These are phyloP conservation scores for Neotoma lepida DNA, from an alignment of 2,113 vertebrate genomes.

Conservation along the genomic window DNA sequence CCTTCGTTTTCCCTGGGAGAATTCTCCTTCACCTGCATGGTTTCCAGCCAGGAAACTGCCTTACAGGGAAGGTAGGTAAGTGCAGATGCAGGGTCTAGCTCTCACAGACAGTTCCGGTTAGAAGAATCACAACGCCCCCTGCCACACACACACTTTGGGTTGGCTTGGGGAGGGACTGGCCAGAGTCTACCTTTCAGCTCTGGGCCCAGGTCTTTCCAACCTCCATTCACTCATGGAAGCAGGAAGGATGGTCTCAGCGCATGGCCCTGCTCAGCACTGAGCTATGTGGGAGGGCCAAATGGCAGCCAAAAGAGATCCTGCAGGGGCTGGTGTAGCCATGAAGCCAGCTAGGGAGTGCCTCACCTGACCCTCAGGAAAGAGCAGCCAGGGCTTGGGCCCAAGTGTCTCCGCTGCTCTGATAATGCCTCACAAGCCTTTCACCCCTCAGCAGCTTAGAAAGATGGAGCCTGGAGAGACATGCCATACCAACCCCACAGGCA, in stretches of 20 bases:
- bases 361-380: neutral
- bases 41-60: neutral
- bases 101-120: no score
- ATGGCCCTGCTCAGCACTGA: neutral
- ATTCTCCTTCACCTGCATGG: neutral
- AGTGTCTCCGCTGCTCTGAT: neutral
- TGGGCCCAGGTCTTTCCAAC: neutral
- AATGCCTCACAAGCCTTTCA: neutral
- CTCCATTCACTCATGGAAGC: neutral
- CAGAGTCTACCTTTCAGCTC: slow-evolving; percentile 10
- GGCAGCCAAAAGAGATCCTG: neutral
- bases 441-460: neutral
- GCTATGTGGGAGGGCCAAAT: neutral
- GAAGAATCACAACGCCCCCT: neutral
- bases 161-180: neutral
- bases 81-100: neutral
- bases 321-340: neutral
- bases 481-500: neutral
- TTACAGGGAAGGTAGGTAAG: neutral
- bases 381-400: neutral
- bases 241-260: neutral
- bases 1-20: neutral
- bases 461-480: neutral
- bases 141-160: neutral
- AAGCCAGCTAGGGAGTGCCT: neutral